Evolutionary conservation across 2,888 invertebrate genomes (phyloP).

Genomic region (Phaedon cochleariae): DNA sequence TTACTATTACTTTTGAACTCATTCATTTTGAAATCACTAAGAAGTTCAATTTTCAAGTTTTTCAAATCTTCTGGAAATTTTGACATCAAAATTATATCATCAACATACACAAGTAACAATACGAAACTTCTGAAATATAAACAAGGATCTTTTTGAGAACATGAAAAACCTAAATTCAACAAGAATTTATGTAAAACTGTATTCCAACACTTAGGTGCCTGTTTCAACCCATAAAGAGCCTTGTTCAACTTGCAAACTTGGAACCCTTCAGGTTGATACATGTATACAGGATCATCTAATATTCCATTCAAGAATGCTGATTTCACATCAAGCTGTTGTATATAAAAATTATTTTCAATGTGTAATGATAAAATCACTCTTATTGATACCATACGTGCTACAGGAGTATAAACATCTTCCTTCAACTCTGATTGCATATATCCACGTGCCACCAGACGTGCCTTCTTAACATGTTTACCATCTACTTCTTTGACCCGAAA

Average conservation of each 20-base stretch:
- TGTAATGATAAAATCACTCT: no score
- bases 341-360: no score
- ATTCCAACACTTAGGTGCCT: constrained; percentile 49
- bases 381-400: no score
- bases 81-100: constrained; percentile 44
- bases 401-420: neutral
- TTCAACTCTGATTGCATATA: neutral
- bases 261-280: constrained; percentile 43
- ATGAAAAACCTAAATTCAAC: constrained; percentile 33
- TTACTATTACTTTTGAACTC: neutral
- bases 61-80: no score
- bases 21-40: no score
- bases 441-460: constrained; percentile 40
- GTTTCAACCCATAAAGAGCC: constrained; percentile 50
- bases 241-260: constrained; percentile 45
- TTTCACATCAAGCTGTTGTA: no score
- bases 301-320: constrained; percentile 20
- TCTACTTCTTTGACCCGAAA: constrained; percentile 34
- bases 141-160: constrained; percentile 44
- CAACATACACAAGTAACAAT: constrained; percentile 46
- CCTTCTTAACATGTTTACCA: constrained; percentile 34
- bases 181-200: constrained; percentile 39
- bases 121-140: constrained; percentile 34
- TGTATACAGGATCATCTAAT: constrained; percentile 46
- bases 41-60: no score